Conservation (phyloP, 2,113 vertebrate genomes). For the Cathartes aura region DNA sequence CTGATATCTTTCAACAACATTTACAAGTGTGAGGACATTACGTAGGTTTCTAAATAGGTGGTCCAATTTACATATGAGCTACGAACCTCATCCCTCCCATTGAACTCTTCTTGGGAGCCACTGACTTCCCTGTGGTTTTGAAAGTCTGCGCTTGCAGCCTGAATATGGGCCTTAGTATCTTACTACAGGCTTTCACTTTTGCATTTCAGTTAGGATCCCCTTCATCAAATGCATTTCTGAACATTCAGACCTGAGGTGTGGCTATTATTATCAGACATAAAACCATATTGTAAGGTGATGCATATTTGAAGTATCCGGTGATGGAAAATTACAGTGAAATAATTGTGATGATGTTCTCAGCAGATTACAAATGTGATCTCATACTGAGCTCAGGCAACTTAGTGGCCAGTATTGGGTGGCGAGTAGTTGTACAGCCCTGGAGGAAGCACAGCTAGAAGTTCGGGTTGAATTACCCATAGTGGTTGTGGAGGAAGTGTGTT, state of each 20-base stretch:
- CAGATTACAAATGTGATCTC: not conserved
- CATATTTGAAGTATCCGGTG: not conserved
- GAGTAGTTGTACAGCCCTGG: not conserved
- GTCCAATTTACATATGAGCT: not conserved
- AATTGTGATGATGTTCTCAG: not conserved
- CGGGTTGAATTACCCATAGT: not conserved
- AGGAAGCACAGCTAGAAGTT: not conserved
- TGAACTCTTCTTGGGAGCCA: not conserved
- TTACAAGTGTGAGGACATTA: not conserved
- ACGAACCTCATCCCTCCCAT: not conserved
- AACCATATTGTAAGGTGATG: not conserved
- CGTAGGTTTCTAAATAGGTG: not conserved
- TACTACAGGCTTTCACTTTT: not conserved
- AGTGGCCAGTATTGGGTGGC: not conserved
- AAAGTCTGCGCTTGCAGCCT: not conserved
- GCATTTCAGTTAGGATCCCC: not conserved
- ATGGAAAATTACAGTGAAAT: not conserved
- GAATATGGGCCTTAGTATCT: not conserved
- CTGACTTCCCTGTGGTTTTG: not conserved
- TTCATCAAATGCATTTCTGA: not conserved
- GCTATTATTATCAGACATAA: not conserved
- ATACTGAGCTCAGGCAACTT: not conserved
- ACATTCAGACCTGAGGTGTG: not conserved
- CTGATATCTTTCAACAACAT: not conserved
- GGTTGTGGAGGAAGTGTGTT: not conserved